Base-by-base conservation (phyloP, 2,888 invertebrate genomes). In the Melinopterus prodromus region DNA sequence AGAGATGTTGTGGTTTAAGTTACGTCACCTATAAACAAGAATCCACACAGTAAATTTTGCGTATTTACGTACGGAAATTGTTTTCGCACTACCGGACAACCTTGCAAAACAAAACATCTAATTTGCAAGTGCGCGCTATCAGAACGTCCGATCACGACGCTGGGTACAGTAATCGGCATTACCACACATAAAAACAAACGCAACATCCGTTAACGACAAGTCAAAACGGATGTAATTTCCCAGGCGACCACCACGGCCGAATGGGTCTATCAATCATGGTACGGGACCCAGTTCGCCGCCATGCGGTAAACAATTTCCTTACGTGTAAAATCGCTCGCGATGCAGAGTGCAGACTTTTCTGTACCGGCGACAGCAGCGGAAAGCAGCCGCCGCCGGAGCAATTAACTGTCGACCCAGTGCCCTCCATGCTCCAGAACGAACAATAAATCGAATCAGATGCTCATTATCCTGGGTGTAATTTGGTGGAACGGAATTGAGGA, bases 341-440 rank as follows among this genome's bases (percentile, higher is more conserved):
- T 26, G 26, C 26, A 26, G 26, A 26, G 26, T 26, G 26, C 26
- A 26, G 26, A 26, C 26, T 26, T 26, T 26, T 26, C 53, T 53
- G 53, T 6, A 53, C 53, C 1, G 12, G 53, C 7, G 12, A 12
- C 7, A 9, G 53, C 53, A 53, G 53, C 53, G 53, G 53, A 6
- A 53, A 53, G 7, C 53, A 53, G 53, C 12, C 53, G 26, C 9
- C 6, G 35, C 35, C n/a, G 35, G 35, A 74, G 74, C 74, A 74
- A 74, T 74, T 74, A 74, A 74, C 53, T 53, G 74, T 37, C 74
- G 74, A 74, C 74, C 74, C 74, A 74, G 74, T 74, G 74, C 74
- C 74, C 74, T 74, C 74, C 36, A 74, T 74, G 74, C 53, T 74
- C 74, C 36, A 26, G 74, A 74, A 74, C 74, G 26, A 14, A 71